Evolutionary conservation across 1,140 invertebrate genomes (phyloP).

Genomic region (Helicoverpa armigera): DNA sequence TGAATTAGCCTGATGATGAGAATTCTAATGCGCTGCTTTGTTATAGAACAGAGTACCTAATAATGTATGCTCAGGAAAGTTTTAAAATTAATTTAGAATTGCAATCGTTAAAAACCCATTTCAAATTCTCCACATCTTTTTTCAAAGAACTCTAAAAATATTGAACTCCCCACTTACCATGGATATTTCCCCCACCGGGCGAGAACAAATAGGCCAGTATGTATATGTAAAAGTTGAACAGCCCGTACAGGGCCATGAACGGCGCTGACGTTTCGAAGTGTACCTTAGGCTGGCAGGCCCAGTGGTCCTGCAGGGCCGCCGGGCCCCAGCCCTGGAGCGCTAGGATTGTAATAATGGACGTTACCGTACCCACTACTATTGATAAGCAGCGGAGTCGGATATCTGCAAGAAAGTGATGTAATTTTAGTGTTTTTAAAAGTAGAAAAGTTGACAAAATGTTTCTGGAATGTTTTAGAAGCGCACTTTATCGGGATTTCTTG

Average conservation of each 20-base stretch:
- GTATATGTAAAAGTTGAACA: constrained; percentile 97
- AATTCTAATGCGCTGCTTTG: too few species aligned
- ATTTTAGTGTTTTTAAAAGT: too few species aligned
- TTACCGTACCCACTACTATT: constrained; percentile 93
- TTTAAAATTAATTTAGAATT: too few species aligned
- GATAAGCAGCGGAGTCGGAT: constrained; percentile 97
- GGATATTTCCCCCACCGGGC: constrained; percentile 92
- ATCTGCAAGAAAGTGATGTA: constrained; percentile 89
- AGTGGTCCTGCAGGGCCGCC: constrained; percentile 96
- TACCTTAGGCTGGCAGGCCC: constrained; percentile 94
- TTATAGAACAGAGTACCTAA: too few species aligned
- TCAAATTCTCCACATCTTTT: too few species aligned
- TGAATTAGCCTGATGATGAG: too few species aligned
- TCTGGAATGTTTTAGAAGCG: too few species aligned
- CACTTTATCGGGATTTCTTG: too few species aligned
- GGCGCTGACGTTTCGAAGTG: constrained; percentile 96
- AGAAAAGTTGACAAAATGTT: background rate
- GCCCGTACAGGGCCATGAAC: constrained; percentile 98
- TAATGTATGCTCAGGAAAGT: too few species aligned
- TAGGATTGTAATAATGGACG: constrained; percentile 92
- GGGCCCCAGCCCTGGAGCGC: constrained; percentile 95
- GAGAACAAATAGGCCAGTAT: constrained; percentile 98
- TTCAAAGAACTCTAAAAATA: too few species aligned
- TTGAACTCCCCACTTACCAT: constrained; percentile 88
- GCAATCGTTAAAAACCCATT: too few species aligned